Evolutionary conservation across 2,888 invertebrate genomes (phyloP).

Genomic region (Cheilosia scutellata): DNA sequence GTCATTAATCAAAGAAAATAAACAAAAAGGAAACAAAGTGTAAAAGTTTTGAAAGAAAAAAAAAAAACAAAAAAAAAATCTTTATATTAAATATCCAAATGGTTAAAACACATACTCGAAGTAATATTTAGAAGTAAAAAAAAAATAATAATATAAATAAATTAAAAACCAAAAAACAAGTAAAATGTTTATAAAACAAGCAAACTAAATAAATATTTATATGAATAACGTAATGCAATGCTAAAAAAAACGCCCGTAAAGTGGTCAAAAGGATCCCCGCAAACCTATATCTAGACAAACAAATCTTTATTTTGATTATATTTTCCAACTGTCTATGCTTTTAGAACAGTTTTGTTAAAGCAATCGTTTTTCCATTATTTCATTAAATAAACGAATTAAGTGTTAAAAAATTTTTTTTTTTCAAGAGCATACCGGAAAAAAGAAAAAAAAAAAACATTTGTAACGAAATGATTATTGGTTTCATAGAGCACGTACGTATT

Average conservation of each 20-base stretch:
- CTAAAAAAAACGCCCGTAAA: slow-evolving; percentile 65
- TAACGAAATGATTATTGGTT: slow-evolving; percentile 83
- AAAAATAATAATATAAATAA: slow-evolving; percentile 73
- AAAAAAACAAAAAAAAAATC: slow-evolving; percentile 25
- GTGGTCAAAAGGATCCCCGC: slow-evolving; percentile 53
- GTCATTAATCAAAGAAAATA: slow-evolving; percentile 76
- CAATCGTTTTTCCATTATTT: slow-evolving; percentile 9
- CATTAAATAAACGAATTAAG: slow-evolving; percentile 6
- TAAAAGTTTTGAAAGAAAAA: slow-evolving; percentile 41
- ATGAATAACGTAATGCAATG: slow-evolving; percentile 28
- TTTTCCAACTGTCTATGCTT: slow-evolving; percentile 45
- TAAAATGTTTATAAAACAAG: slow-evolving; percentile 78
- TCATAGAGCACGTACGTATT: slow-evolving; percentile 84
- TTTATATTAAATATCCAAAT: slow-evolving; percentile 64
- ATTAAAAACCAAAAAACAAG: slow-evolving; percentile 79
- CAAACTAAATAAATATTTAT: slow-evolving; percentile 45
- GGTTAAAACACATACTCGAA: slow-evolving; percentile 64
- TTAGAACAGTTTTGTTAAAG: slow-evolving; percentile 26
- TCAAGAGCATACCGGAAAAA: slow-evolving; percentile 59
- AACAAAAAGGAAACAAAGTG: slow-evolving; percentile 76
- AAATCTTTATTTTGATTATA: slow-evolving; percentile 16
- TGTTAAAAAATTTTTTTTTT: slow-evolving; percentile 36
- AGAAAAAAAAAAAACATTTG: slow-evolving; percentile 73
- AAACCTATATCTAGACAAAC: slow-evolving; percentile 21
- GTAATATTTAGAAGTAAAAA: slow-evolving; percentile 68